Base-by-base conservation (phyloP, 2,113 vertebrate species). In the Ascaphus truei region DNA sequence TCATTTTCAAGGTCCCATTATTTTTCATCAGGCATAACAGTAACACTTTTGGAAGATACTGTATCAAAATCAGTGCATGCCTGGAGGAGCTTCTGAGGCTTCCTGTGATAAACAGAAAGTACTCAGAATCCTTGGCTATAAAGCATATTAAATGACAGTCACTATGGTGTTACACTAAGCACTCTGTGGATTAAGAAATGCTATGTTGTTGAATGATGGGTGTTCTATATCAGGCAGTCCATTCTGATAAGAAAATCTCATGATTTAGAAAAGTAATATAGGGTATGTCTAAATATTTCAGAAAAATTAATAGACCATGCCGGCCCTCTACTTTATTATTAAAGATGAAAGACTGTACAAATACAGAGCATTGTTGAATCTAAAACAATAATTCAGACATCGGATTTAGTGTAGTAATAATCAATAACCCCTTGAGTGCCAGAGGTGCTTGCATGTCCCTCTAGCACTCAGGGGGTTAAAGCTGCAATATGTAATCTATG, bases 121-220 rank as follows among this genome's bases (percentile, higher is more conserved):
- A 18, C 41, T 58, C 20, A 15, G 29, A 48, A 18, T 26, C 50
- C 43, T 18, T 23, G 8, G 23, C n/a, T n/a, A 30, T 34, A 33
- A 59, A 26, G 53, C 30, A 59, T 58, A 68, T 68, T 50, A 23
- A 34, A 58, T 36, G 39, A 58, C 20, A 36, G 30, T 59, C 22
- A 26, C 48, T 16, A 48, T 48, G 16, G 11, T 59, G n/a, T 57
- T n/a, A 58, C 57, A 50, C 30, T 25, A 16, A 34, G 48, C 39
- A n/a, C 52, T 36, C 27, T 41, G 13, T 10, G 15, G 31, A 29
- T n/a, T n/a, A 33, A 65, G 22, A 51, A 13, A 65, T 12, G 5
- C 8, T 8, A 29, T 27, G 18, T 36, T 27, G 29, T 59, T 68
- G 27, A 50, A 4, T 50, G 65, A 68, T 50, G 39, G 30, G 25